Percentiles rank a stretch among this genome's conserved stretches.
phyloP scores from a whole-genome alignment of 1,140 invertebrate genomes.

The Eueides isabella region DNA sequence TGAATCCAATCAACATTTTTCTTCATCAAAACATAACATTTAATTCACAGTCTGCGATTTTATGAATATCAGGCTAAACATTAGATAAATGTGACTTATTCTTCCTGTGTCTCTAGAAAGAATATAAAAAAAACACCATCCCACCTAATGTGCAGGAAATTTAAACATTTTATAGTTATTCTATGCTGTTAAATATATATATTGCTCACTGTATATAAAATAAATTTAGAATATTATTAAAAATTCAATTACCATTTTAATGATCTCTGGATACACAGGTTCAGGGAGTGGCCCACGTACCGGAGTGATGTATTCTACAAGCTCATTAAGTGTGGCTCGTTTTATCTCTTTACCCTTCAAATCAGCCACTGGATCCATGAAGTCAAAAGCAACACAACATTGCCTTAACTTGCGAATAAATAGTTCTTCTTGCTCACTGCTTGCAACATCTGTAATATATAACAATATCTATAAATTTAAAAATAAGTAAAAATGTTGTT shows the following conservation, averaged over 20 bases:
- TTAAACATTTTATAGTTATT: no score
- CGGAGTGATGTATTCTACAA: constrained; percentile 98
- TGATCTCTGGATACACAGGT: constrained; percentile 98
- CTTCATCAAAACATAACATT: no score
- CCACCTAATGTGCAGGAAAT: no score
- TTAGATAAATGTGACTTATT: no score
- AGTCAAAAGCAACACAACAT: constrained; percentile 99
- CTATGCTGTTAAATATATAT: no score
- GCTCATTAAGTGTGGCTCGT: constrained; percentile 97
- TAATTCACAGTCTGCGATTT: no score
- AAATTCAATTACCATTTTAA: constrained; percentile 91
- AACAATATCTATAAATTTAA: neutral
- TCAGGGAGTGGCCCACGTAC: constrained; percentile 98
- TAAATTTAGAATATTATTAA: neutral
- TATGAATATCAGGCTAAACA: no score
- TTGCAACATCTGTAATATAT: constrained; percentile 91
- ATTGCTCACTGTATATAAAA: no score
- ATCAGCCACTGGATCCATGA: constrained; percentile 99
- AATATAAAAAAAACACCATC: no score
- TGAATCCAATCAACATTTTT: no score
- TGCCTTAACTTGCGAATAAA: constrained; percentile 99
- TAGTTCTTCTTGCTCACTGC: constrained; percentile 97
- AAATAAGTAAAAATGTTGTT: neutral
- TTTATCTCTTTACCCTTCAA: constrained; percentile 99
- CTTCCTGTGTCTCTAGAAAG: no score